These are phyloP conservation scores for Aromia moschata DNA, from an alignment of 2,888 invertebrate species.

Conservation along the genomic window DNA sequence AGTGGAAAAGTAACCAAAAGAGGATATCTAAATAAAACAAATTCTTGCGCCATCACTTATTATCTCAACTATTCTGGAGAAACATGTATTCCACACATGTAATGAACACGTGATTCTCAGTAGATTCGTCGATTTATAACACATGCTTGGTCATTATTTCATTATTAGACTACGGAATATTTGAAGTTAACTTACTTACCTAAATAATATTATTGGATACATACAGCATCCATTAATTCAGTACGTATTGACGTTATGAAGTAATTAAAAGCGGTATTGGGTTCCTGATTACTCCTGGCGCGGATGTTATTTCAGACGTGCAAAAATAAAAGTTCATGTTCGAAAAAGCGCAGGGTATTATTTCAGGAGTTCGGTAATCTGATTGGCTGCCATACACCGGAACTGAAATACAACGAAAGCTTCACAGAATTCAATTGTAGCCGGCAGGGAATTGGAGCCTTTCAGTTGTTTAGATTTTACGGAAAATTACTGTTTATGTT, in stretches of 20 bases:
- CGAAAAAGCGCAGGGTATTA: conserved; percentile 15
- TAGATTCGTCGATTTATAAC: too few relatives aligned
- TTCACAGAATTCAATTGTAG: conserved; percentile 9
- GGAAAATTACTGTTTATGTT: not conserved
- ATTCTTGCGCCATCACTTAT: too few relatives aligned
- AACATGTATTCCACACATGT: too few relatives aligned
- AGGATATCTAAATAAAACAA: too few relatives aligned
- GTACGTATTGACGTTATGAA: not conserved
- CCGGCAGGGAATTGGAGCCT: not conserved
- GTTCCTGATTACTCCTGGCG: not conserved
- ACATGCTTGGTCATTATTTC: too few relatives aligned
- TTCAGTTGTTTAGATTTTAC: conserved; percentile 9
- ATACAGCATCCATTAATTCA: too few relatives aligned
- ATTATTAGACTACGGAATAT: too few relatives aligned
- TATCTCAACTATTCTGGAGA: too few relatives aligned
- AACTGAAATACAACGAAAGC: conserved; percentile 7
- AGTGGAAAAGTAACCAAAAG: too few relatives aligned
- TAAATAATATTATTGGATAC: too few relatives aligned
- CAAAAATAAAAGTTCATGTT: conserved; percentile 10
- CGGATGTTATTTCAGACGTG: conserved; percentile 12
- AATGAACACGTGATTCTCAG: too few relatives aligned
- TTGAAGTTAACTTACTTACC: too few relatives aligned
- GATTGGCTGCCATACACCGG: conserved; percentile 11
- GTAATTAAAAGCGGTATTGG: not conserved
- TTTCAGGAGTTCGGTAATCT: conserved; percentile 18